These are phyloP conservation scores for Schrankia costaestrigalis DNA, from an alignment of 2,888 invertebrate genomes.

Conservation along the genomic window DNA sequence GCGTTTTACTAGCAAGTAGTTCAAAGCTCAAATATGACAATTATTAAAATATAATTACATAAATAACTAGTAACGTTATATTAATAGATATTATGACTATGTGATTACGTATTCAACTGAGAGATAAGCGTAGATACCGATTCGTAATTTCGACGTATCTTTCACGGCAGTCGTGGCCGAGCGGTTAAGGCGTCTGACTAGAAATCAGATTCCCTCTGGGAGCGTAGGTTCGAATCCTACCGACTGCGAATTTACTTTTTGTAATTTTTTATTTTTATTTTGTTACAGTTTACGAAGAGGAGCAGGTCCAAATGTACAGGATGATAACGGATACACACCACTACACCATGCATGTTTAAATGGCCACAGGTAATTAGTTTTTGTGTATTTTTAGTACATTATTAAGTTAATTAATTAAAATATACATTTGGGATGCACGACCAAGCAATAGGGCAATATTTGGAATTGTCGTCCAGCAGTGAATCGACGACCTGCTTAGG, in stretches of 20 bases:
- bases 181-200: conserved; percentile 94
- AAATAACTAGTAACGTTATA: neutral
- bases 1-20: no score
- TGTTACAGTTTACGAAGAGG: conserved; percentile 90
- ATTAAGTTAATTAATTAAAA: neutral
- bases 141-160: conserved; percentile 23
- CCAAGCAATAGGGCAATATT: no score
- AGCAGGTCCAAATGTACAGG: conserved; percentile 95
- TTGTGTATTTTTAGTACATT: conserved; percentile 17
- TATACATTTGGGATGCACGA: neutral
- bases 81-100: no score
- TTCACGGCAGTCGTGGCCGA: conserved; percentile 88
- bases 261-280: conserved; percentile 29
- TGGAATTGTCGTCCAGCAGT: no score
- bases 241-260: conserved; percentile 82
- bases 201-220: conserved; percentile 95
- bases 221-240: conserved; percentile 95
- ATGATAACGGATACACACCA: conserved; percentile 95
- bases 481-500: no score
- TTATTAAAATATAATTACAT: conserved; percentile 2
- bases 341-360: conserved; percentile 96
- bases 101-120: no score
- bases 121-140: no score
- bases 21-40: no score
- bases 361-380: conserved; percentile 89